Base-by-base conservation (phyloP, 2,113 vertebrate genomes). In the Numida meleagris region DNA sequence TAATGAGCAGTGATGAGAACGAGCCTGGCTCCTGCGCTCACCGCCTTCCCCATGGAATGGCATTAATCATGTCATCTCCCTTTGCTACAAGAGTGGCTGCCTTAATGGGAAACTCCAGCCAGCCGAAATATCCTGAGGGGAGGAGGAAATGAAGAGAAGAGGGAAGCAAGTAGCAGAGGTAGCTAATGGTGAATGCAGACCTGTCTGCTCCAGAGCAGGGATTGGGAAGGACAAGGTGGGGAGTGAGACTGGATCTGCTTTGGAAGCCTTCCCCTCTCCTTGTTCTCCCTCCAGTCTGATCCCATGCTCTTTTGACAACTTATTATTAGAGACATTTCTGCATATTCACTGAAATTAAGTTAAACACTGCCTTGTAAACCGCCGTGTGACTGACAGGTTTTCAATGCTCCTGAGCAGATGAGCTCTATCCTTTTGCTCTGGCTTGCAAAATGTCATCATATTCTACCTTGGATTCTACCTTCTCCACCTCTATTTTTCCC, bases 41-140 rank as follows among this genome's bases (percentile, higher is more conserved):
- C 82, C 95, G 97, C 90, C 82, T 97, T 94, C 86, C 84, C 94
- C 91, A 67, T 91, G 2, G 43, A 96, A 80, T 48, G 90, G 77
- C 96, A 97, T 98, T 97, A 98, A 98, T 98, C 97, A 97, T 97
- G 97, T 97, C 97, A 97, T 94, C 63, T 94, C 93, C 77, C 67
- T 90, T 98, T 98, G 98, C 97, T 97, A 98, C 97, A 98, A 98
- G 97, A 98, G 84, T 96, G 96, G 76, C 95, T 98, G 95, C 67
- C 97, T 97, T 97, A 98, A 98, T 98, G 96, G 97, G 96, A 98
- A 98, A 96, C 91, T 97, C 95, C 95, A 97, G 88, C 96, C 97
- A 97, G 78, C 76, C 81, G 71, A 94, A 92, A 79, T 96, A 90
- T 65, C 93, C 82, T 42, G 45, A 97, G 89, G 93, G 84, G 77